phyloP scores from a whole-genome alignment of 2,113 vertebrate genomes.

The Oostethus manadensis region DNA sequence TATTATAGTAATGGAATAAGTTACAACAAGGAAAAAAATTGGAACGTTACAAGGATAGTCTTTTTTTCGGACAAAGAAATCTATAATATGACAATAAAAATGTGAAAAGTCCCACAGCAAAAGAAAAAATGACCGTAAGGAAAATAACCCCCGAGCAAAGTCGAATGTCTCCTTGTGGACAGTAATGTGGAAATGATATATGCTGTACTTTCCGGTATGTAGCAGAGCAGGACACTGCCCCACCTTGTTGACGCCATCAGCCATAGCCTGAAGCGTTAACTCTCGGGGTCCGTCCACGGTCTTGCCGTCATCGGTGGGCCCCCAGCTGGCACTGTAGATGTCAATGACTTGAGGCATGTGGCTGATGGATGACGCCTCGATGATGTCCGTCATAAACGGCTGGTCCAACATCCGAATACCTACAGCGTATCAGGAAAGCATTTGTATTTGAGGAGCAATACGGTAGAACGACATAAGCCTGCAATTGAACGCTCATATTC shows the following conservation, averaged over 20 bases:
- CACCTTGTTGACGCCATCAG: constrained; percentile 98
- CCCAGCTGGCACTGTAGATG: constrained; percentile 99
- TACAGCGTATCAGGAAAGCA: constrained; percentile 36
- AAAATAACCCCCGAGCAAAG: too few species aligned
- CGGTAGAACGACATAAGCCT: neutral
- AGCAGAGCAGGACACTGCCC: too few species aligned
- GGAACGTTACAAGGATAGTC: too few species aligned
- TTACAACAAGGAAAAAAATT: too few species aligned
- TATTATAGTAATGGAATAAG: too few species aligned
- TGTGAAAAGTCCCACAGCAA: too few species aligned
- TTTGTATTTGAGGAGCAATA: neutral
- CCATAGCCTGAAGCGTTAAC: constrained; percentile 95
- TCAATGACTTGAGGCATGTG: constrained; percentile 98
- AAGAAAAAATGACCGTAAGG: too few species aligned
- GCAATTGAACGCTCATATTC: neutral
- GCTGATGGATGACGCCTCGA: constrained; percentile 97
- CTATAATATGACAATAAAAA: too few species aligned
- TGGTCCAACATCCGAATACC: constrained; percentile 98
- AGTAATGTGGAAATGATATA: too few species aligned
- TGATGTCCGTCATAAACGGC: constrained; percentile 98
- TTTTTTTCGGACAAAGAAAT: too few species aligned
- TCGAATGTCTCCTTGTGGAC: too few species aligned
- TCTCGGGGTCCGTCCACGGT: constrained; percentile 98
- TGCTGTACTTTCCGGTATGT: neutral
- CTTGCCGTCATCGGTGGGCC: constrained; percentile 95